phyloP scores from a whole-genome alignment of 2,113 vertebrate genomes.

The Ochotona princeps region DNA sequence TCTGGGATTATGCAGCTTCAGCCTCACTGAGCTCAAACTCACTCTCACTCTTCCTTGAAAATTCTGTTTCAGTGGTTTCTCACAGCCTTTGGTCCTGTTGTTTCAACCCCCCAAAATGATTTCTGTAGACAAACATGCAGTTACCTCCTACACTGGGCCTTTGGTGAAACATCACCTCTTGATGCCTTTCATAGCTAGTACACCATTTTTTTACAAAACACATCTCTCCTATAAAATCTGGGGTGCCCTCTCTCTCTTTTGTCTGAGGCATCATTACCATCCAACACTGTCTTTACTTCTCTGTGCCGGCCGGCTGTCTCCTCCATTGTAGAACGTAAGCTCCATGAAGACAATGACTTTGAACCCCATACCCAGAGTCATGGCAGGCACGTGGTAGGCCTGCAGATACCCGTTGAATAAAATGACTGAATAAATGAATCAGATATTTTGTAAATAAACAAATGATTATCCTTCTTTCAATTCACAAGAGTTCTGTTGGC shows the following conservation, averaged over 20 bases:
- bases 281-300: neutral
- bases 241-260: neutral
- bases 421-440: neutral
- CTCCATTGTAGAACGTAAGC: neutral
- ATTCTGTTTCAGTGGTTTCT: neutral
- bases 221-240: neutral
- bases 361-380: neutral
- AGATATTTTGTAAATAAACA: neutral
- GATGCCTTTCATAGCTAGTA: neutral
- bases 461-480: neutral
- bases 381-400: neutral
- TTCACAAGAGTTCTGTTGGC: neutral
- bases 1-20: neutral
- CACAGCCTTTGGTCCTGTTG: neutral
- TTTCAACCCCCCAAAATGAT: neutral
- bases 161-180: neutral
- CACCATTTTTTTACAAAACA: neutral
- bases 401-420: neutral
- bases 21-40: neutral
- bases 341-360: neutral
- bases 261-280: neutral
- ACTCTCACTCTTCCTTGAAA: neutral
- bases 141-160: neutral
- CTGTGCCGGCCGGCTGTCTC: neutral
- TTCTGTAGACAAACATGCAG: neutral